These are phyloP conservation scores for Rutpela maculata DNA, from an alignment of 2,888 invertebrate species.

Conservation along the genomic window DNA sequence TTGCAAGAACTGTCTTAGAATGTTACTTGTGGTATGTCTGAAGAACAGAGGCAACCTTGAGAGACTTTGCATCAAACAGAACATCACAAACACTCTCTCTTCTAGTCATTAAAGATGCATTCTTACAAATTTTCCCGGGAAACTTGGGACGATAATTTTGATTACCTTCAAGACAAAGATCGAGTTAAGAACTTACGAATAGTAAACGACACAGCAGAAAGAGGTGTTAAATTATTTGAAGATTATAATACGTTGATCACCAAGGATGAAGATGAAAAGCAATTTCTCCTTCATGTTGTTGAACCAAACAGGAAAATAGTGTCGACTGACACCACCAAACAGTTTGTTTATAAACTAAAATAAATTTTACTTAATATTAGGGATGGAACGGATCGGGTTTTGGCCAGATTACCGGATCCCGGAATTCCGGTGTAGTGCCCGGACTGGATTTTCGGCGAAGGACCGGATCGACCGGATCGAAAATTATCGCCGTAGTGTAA, in stretches of 20 bases:
- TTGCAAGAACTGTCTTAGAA: not conserved
- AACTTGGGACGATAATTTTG: not conserved
- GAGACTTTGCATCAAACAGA: not conserved
- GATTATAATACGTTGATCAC: not conserved
- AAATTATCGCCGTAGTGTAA: too few relatives aligned
- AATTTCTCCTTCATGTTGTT: too few relatives aligned
- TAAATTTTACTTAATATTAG: too few relatives aligned
- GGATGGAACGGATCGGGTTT: too few relatives aligned
- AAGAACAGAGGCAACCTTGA: not conserved
- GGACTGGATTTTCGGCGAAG: too few relatives aligned
- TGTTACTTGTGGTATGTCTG: not conserved
- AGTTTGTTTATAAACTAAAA: too few relatives aligned
- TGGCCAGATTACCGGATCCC: too few relatives aligned
- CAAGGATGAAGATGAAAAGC: too few relatives aligned
- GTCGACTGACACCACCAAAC: too few relatives aligned
- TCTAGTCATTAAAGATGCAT: constrained; percentile 13
- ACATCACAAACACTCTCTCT: not conserved
- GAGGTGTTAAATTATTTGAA: constrained; percentile 10
- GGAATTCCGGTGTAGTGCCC: too few relatives aligned
- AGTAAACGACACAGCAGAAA: not conserved
- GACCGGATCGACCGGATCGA: too few relatives aligned
- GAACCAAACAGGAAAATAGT: too few relatives aligned
- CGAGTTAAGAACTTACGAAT: not conserved
- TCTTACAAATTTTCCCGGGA: constrained; percentile 11
- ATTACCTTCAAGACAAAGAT: constrained; percentile 14